These are phyloP conservation scores for Lacanobia oleracea DNA, from an alignment of 2,888 invertebrate genomes.

Conservation along the genomic window DNA sequence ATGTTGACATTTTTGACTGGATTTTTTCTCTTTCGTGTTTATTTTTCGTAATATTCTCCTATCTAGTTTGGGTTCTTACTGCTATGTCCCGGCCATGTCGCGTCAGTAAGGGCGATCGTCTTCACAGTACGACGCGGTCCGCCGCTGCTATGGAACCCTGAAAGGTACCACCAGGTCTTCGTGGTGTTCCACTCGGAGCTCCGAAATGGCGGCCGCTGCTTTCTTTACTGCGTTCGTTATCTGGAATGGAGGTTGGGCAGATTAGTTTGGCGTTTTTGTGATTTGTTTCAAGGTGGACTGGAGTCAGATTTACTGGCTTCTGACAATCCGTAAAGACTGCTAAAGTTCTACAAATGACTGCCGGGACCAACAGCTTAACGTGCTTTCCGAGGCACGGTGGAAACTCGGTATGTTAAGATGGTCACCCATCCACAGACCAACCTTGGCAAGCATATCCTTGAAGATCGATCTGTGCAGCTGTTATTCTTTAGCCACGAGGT, in stretches of 20 bases:
- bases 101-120: constrained; percentile 66
- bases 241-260: constrained; percentile 83
- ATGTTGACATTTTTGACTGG: not conserved
- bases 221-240: constrained; percentile 93
- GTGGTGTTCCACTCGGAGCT: constrained; percentile 96
- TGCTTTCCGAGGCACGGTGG: no score
- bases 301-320: no score
- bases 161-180: constrained; percentile 98
- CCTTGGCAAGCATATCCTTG: no score
- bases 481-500: no score
- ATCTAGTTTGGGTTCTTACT: constrained; percentile 16
- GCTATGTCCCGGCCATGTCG: constrained; percentile 21
- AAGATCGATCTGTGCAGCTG: no score
- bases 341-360: no score
- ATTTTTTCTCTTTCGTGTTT: not conserved
- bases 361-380: no score
- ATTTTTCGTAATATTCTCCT: constrained; percentile 20
- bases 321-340: no score
- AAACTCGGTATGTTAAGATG: no score
- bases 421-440: no score
- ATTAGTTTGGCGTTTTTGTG: no score
- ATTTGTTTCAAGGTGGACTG: no score
- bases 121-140: constrained; percentile 60
- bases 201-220: constrained; percentile 93
- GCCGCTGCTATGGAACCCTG: constrained; percentile 92